Base-by-base conservation (phyloP, 1,140 invertebrate genomes). In the Ruditapes philippinarum region DNA sequence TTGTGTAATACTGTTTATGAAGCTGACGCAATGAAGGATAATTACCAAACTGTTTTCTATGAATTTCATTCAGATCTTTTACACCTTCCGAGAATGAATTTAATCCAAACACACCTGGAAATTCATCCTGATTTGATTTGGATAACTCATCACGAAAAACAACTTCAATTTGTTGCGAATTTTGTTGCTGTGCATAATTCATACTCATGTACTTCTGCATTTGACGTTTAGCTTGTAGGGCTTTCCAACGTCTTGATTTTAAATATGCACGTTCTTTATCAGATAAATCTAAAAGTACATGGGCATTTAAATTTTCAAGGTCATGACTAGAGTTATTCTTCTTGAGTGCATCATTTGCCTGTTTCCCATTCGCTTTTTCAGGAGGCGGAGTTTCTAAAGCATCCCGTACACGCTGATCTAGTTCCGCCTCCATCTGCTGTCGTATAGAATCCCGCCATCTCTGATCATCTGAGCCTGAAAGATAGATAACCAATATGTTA, bases 311-410 rank as follows among this genome's bases (percentile, higher is more conserved):
- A 68, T 92, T 90, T 33, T 91, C 89, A 9, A 91, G 78, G 17
- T 89, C 73, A 65, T 70, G 74, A 33, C 81, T 80, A 74, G 89
- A 85, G 73, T 57, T 74, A 51, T 88, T 86, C 40, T 90, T 88
- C 28, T 84, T 68, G 11, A 83, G 54, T 33, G 80, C 36, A 42
- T 74, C 87, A 4, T 79, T 65, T 31, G 62, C 36, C 19, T 88
- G 89, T 31, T 90, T 80, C 28, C 89, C 70, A 70, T 92, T 90
- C 5, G 91, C 89, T 17, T 91, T 73, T 60, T 95, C 95, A 12
- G 93, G 89, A 3, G 95, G 95, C 7, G 95, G 95, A n/a, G 95
- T 95, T 57, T 95, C 94, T 74, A 95, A 85, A 0, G 95, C 95
- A 49, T 95, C 95, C 11, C 95, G 85, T 4, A 95, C 95, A 51